These are phyloP conservation scores for Phyllotis vaccarum DNA, from an alignment of 2,797 vertebrate species.

Conservation along the genomic window DNA sequence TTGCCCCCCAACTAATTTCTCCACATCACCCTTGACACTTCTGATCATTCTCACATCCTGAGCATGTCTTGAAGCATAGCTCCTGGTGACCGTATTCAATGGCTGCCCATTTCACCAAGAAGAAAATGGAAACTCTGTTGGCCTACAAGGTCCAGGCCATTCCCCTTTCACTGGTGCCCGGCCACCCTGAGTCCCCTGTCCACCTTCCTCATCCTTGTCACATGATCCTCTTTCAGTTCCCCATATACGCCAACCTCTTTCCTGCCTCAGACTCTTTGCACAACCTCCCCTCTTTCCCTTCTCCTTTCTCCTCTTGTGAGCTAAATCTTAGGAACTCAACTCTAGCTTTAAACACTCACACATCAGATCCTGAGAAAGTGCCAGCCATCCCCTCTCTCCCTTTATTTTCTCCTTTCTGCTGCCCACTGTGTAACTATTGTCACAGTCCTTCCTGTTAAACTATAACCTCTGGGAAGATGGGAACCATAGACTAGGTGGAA, in stretches of 20 bases:
- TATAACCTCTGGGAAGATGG: neutral
- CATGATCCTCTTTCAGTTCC: slow-evolving; percentile 46
- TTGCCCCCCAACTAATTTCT: neutral
- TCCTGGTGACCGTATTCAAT: neutral
- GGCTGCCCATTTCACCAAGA: slow-evolving; percentile 2
- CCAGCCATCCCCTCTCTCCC: neutral
- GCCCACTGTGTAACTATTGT: neutral
- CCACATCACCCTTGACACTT: neutral
- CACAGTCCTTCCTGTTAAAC: neutral
- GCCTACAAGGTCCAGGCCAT: neutral
- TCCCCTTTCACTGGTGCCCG: neutral
- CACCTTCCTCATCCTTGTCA: neutral
- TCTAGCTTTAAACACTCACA: neutral
- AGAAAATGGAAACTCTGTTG: slow-evolving; percentile 1
- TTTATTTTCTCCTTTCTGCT: slow-evolving; percentile 12
- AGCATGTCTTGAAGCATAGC: neutral
- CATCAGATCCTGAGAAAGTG: neutral
- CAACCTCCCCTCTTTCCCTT: slow-evolving; percentile 24
- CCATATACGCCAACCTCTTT: neutral
- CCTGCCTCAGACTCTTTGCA: slow-evolving; percentile 31
- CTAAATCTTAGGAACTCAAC: slow-evolving; percentile 3
- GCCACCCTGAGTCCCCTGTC: neutral
- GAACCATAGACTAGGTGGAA: neutral
- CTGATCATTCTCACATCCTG: neutral
- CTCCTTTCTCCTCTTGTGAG: neutral